These are phyloP conservation scores for Meloidogyne exigua DNA, from an alignment of 1,140 invertebrate genomes.

Conservation along the genomic window DNA sequence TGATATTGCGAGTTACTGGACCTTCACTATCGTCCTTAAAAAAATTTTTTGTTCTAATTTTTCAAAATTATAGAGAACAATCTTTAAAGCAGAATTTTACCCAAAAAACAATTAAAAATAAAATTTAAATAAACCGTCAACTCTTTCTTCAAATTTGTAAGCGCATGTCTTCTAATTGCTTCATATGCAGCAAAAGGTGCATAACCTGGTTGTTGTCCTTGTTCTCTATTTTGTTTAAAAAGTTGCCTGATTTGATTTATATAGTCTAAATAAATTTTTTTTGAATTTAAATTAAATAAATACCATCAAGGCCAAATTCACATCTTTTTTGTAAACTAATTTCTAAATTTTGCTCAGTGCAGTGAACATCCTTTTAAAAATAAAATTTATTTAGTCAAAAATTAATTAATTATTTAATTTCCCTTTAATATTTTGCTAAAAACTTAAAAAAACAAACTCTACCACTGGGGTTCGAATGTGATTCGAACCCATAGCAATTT, in stretches of 20 bases:
- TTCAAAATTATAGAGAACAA: no score
- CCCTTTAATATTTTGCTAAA: no score
- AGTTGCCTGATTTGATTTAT: conserved; percentile 66
- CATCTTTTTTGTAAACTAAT: conserved; percentile 64
- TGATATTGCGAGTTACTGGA: conserved; percentile 95
- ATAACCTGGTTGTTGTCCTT: conserved; percentile 68
- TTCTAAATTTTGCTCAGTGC: conserved; percentile 69
- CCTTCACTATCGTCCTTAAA: conserved; percentile 90
- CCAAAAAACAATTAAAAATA: conserved; percentile 17
- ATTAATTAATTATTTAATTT: no score
- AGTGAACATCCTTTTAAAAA: conserved; percentile 77
- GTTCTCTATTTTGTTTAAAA: conserved; percentile 53
- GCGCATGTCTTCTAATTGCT: conserved; percentile 86
- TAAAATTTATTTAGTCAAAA: conserved; percentile 65
- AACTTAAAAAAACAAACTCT: no score
- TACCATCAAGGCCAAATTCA: conserved; percentile 59
- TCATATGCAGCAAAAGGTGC: conserved; percentile 83
- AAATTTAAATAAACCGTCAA: conserved; percentile 72
- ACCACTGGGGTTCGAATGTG: no score
- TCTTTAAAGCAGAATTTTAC: neutral
- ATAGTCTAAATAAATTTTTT: conserved; percentile 67
- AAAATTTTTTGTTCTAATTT: conserved; percentile 28
- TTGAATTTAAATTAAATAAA: neutral
- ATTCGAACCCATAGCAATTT: no score
- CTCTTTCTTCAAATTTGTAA: conserved; percentile 83